Conservation (phyloP, 2,888 invertebrate species). For the Drosophila flavopinicola region DNA sequence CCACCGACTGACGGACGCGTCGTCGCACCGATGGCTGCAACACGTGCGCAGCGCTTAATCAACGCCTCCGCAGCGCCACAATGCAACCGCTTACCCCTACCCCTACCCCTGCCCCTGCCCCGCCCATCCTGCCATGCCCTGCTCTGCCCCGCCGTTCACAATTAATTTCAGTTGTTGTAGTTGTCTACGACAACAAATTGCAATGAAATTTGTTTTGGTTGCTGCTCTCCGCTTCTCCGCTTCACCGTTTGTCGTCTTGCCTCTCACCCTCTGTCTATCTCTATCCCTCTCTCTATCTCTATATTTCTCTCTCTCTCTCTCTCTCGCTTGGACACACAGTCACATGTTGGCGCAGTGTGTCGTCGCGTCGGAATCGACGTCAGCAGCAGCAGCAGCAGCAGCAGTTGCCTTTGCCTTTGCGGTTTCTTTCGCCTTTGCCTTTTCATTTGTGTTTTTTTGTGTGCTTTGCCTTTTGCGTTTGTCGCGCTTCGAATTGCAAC, state of each 20-base stretch:
- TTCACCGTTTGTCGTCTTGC: conserved; percentile 2
- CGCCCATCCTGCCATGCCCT: too few species aligned
- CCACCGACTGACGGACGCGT: conserved; percentile 2
- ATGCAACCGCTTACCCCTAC: not conserved
- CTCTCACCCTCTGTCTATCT: not conserved
- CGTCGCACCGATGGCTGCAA: conserved; percentile 48
- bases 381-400: conserved; percentile 27
- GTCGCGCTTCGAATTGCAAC: conserved; percentile 39
- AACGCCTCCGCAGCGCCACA: conserved; percentile 18
- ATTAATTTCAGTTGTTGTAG: conserved; percentile 63
- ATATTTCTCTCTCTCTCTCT: conserved; percentile 1
- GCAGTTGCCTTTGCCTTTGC: conserved; percentile 21
- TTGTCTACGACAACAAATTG: conserved; percentile 70
- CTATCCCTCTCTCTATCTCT: not conserved
- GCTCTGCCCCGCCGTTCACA: conserved; percentile 10
- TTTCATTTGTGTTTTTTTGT: conserved; percentile 17
- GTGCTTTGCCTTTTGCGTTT: conserved; percentile 21
- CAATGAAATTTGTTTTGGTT: conserved; percentile 47
- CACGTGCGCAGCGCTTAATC: conserved; percentile 60
- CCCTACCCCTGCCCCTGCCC: not conserved
- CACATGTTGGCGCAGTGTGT: conserved; percentile 72
- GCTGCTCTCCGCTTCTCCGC: conserved; percentile 11
- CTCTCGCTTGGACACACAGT: conserved; percentile 32
- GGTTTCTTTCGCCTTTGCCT: conserved; percentile 29
- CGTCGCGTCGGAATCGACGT: conserved; percentile 42